A percentile compares a stretch with the other conserved stretches of the same genome.
Evolutionary conservation across 2,113 vertebrate species (phyloP).

Genomic region (Columba livia): DNA sequence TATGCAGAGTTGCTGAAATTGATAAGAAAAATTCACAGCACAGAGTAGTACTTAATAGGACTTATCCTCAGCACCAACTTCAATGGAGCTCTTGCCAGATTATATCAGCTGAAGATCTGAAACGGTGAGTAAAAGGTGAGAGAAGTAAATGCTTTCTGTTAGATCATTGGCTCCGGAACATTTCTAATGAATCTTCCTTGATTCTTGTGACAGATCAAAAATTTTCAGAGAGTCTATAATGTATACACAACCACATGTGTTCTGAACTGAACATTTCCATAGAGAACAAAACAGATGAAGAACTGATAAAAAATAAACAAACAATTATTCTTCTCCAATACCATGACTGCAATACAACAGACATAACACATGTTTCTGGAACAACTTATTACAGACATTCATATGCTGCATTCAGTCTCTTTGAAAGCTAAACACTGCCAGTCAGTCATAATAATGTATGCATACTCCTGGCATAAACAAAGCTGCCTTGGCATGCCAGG

Average conservation of each 20-base stretch:
- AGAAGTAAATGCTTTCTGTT: neutral
- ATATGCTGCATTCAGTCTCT: neutral
- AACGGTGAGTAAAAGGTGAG: neutral
- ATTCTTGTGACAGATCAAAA: neutral
- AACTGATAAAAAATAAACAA: neutral
- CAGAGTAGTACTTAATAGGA: neutral
- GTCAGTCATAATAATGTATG: neutral
- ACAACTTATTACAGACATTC: neutral
- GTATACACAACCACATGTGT: neutral
- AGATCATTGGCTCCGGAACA: neutral
- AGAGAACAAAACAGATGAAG: neutral
- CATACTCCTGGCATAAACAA: neutral
- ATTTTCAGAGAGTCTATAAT: neutral
- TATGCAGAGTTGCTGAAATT: neutral
- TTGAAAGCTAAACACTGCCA: neutral
- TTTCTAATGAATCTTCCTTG: neutral
- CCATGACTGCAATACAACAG: neutral
- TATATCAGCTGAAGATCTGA: neutral
- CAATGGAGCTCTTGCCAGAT: neutral
- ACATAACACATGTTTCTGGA: neutral
- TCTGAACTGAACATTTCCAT: neutral
- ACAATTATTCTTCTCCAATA: neutral
- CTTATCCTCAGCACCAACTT: neutral
- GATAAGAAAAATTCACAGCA: neutral
- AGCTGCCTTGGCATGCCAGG: neutral